A percentile compares a stretch with the other conserved stretches of the same genome.
phyloP scores from a whole-genome alignment of 1,140 invertebrate genomes.

The Daktulosphaira vitifoliae region DNA sequence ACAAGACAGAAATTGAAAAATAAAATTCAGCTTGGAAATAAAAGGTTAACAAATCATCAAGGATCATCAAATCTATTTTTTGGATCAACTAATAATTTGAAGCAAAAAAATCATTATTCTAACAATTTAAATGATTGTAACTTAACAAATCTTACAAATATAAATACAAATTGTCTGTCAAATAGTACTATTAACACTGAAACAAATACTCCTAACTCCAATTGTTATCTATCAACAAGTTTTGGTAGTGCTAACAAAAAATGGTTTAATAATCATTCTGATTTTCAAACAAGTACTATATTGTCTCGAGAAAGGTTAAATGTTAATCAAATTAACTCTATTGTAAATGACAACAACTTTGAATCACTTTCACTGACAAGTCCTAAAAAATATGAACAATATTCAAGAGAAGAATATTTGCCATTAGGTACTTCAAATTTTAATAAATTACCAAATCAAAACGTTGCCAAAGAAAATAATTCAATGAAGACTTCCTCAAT shows the following conservation, averaged over 20 bases:
- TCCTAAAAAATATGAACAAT: background rate
- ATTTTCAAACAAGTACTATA: slow-evolving; percentile 1
- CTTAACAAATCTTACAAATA: too few relatives aligned
- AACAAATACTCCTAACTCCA: too few relatives aligned
- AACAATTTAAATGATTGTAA: too few relatives aligned
- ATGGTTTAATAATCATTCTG: background rate
- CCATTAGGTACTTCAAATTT: background rate
- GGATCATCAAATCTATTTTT: too few relatives aligned
- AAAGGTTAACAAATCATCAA: too few relatives aligned
- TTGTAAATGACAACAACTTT: slow-evolving; percentile 17
- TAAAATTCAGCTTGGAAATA: too few relatives aligned
- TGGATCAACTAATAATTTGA: too few relatives aligned
- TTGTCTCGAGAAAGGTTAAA: slow-evolving; percentile 11
- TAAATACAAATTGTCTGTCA: too few relatives aligned
- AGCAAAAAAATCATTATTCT: too few relatives aligned
- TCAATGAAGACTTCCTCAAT: background rate
- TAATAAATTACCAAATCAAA: background rate
- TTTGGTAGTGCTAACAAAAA: background rate
- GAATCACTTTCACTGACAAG: background rate
- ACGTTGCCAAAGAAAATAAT: background rate
- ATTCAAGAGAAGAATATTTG: too few relatives aligned
- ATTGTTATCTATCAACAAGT: too few relatives aligned
- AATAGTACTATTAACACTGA: too few relatives aligned
- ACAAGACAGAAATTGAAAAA: slow-evolving; percentile 25
- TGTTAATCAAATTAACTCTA: background rate